Base-by-base conservation (phyloP, 2,888 invertebrate species). In the Drosophila kuntzei region DNA sequence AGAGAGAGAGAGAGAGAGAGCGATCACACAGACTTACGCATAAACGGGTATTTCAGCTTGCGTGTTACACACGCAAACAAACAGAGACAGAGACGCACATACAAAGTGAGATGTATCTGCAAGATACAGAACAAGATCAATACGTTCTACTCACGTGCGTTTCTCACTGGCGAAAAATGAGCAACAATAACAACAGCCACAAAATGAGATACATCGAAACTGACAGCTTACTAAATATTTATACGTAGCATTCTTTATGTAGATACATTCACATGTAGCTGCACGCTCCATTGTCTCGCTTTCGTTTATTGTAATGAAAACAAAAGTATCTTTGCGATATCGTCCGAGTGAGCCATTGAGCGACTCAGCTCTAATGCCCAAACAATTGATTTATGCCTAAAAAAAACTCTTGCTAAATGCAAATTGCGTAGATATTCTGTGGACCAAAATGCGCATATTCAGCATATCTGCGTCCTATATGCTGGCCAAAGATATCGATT, bases 91-190 rank as follows among this genome's bases (percentile, higher is more conserved):
- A 47, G 51, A 59, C 34, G 27, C 46, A 46, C 58, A 63, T 20
- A 57, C 29, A 59, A 51, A 58, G 63, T 76, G 74, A 86, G 80
- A 85, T 85, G 82, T 85, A 82, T 87, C 85, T 85, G 79, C 68
- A 79, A 87, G 86, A 85, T 82, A 73, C 83, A 87, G 84, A 84
- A 87, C 87, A 71, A 86, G 83, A 84, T 84, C 83, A 83, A 80
- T 83, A 77, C 74, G 80, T 80, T 83, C 80, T 80, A 65, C 83
- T 85, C 85, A 86, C 85, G 85, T 86, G 84, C 84, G 79, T 79
- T 62, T 53, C 71, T 75, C 67, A 62, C 57, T 60, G 62, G 50
- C 62, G 29, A 55, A 46, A 63, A 58, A 27, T 49, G 41, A 77
- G 60, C 47, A 64, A 39, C 20, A 57, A 44, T n/a, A 53, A 43